A percentile compares a stretch with the other conserved stretches of the same genome.
phyloP scores from a whole-genome alignment of 2,888 invertebrate genomes.

The Colletes collaris region DNA sequence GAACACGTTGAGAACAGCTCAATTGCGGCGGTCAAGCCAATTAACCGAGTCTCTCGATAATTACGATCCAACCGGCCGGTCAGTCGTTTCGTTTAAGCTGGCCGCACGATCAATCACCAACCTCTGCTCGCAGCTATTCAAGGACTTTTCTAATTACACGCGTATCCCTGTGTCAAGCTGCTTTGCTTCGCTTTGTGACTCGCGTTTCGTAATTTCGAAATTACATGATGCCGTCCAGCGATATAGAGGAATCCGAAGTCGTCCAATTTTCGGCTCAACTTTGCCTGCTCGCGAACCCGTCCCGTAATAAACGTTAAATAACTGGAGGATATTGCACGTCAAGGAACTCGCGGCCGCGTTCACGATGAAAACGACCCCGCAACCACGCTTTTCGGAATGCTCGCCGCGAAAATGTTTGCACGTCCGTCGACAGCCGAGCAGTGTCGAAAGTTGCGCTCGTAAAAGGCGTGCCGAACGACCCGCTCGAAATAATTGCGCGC shows the following conservation, averaged over 20 bases:
- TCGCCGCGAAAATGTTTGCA: slow-evolving; percentile 24
- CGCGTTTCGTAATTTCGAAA: slow-evolving; percentile 13
- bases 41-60: slow-evolving; percentile 68
- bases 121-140: slow-evolving; percentile 36
- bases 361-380: background rate
- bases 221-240: background rate
- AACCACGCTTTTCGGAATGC: background rate
- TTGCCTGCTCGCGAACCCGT: background rate
- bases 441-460: slow-evolving; percentile 23
- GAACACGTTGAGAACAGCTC: slow-evolving; percentile 52
- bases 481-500: slow-evolving; percentile 25
- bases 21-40: slow-evolving; percentile 62
- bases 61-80: slow-evolving; percentile 57
- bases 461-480: slow-evolving; percentile 19
- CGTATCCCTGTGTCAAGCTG: slow-evolving; percentile 1
- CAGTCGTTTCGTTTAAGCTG: slow-evolving; percentile 59
- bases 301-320: slow-evolving; percentile 23
- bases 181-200: slow-evolving; percentile 7
- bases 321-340: slow-evolving; percentile 5
- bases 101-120: slow-evolving; percentile 54
- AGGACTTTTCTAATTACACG: slow-evolving; percentile 53
- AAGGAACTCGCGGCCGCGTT: background rate
- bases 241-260: background rate
- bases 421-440: slow-evolving; percentile 3
- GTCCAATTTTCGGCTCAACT: slow-evolving; percentile 10